Base-by-base conservation (phyloP, 2,888 invertebrate species). In the Therioaphis trifolii region DNA sequence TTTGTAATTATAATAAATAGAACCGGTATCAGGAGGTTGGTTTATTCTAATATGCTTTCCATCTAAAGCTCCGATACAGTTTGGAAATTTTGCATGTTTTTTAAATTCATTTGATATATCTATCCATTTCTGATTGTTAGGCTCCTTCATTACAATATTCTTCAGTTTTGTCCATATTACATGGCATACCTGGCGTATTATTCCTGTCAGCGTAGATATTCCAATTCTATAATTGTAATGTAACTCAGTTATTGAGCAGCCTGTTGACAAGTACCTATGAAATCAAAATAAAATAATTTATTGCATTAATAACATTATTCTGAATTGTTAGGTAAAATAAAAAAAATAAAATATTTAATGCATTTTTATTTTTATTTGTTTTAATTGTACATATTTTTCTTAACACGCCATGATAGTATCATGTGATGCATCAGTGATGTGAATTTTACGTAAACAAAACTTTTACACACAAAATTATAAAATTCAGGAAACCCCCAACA, bases 131-230 rank as follows among this genome's bases (percentile, higher is more conserved):
- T 49, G 9, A n/a, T 72, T 72, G 18, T 49, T 72, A 46, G 71
- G 46, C 46, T 71, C 15, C 24, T 2, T 46, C 24, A 71, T 71
- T 46, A 71, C 46, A 46, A 18, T 29, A 52, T 72, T 72, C 29
- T 71, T 72, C 29, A 72, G 49, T 72, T 72, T 72, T n/a, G 18
- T 52, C 49, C 72, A n/a, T n/a, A n/a, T n/a, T n/a, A n/a, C n/a
- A n/a, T 52, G 49, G 29, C 49, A 72, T 72, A 72, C 72, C n/a
- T 72, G 52, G 72, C 49, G 72, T 49, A 72, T 72, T 72, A 72
- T 49, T 9, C 27, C 72, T 49, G n/a, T 49, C 27, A 27, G 11
- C 18, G 52, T 46, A 49, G 29, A 29, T 49, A 29, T 2, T 29
- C 52, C 72, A 24, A 71, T 71, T 49, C 18, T 27, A n/a, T 71